Conservation (phyloP, 1,140 invertebrate species). For the Colletes latitarsis region DNA sequence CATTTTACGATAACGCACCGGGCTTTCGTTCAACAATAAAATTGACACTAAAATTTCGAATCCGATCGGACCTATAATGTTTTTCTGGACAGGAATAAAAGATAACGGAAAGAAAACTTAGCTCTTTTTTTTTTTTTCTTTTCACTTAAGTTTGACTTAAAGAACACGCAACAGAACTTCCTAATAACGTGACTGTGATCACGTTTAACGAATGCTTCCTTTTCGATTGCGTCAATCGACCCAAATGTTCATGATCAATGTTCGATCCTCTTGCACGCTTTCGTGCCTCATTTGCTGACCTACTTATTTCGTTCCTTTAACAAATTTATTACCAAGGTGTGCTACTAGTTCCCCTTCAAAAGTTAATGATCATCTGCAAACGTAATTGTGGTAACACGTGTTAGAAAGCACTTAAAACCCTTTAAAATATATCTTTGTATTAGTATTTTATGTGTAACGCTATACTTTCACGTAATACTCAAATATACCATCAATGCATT, state of each 20-base stretch:
- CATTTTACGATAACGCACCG: conserved; percentile 55
- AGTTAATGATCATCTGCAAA: neutral
- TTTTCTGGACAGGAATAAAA: neutral
- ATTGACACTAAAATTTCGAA: neutral
- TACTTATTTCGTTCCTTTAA: conserved; percentile 22
- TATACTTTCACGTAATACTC: neutral
- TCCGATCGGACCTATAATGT: neutral
- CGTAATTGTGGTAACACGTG: neutral
- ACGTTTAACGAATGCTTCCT: neutral
- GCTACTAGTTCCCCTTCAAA: conserved; percentile 8
- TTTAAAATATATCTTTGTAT: neutral
- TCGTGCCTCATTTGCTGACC: conserved; percentile 24
- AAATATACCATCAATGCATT: neutral
- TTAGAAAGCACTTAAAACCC: neutral
- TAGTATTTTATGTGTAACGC: neutral
- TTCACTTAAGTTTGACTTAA: neutral
- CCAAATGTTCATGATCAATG: conserved; percentile 1
- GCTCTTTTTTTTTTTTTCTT: neutral
- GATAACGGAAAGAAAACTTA: neutral
- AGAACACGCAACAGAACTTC: neutral
- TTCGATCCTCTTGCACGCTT: neutral
- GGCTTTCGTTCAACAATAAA: conserved; percentile 17
- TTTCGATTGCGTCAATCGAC: neutral
- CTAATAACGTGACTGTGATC: neutral
- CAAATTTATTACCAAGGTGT: conserved; percentile 45